phyloP scores from a whole-genome alignment of 2,797 vertebrate species.

The Arnoldichthys spilopterus region DNA sequence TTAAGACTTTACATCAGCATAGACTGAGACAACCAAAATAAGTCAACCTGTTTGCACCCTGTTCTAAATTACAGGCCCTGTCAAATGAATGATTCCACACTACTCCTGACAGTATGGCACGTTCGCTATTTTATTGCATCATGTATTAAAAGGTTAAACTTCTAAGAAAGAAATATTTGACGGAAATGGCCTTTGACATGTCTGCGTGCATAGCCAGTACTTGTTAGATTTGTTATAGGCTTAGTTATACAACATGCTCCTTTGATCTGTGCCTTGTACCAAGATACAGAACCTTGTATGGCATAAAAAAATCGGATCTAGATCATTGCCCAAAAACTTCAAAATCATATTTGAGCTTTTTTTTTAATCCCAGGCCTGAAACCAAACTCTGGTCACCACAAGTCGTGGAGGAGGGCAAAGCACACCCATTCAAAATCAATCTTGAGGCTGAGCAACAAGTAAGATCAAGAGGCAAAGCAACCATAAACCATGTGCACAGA shows the following conservation, averaged over 20 bases:
- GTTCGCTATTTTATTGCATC: background rate
- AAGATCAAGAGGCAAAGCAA: constrained; percentile 54
- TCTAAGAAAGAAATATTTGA: background rate
- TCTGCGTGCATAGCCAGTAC: background rate
- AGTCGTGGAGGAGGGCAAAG: constrained; percentile 79
- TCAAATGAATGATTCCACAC: background rate
- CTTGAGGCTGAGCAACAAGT: constrained; percentile 89
- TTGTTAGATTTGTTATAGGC: background rate
- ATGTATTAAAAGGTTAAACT: background rate
- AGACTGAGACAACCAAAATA: background rate
- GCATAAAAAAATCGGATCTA: constrained; percentile 19
- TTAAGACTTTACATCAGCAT: background rate
- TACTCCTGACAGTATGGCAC: too few relatives aligned
- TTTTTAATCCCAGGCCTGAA: constrained; percentile 53
- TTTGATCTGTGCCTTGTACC: constrained; percentile 20
- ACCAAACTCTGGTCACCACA: constrained; percentile 61
- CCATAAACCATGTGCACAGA: background rate
- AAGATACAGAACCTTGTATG: constrained; percentile 19
- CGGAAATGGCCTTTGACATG: background rate
- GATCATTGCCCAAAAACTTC: constrained; percentile 14
- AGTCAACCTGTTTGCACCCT: background rate
- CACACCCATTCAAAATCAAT: constrained; percentile 86
- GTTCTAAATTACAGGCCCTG: constrained; percentile 4
- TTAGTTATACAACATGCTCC: background rate
- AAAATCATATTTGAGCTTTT: constrained; percentile 5